Conservation (phyloP, 2,797 vertebrate species). For the Bovichtus diacanthus region DNA sequence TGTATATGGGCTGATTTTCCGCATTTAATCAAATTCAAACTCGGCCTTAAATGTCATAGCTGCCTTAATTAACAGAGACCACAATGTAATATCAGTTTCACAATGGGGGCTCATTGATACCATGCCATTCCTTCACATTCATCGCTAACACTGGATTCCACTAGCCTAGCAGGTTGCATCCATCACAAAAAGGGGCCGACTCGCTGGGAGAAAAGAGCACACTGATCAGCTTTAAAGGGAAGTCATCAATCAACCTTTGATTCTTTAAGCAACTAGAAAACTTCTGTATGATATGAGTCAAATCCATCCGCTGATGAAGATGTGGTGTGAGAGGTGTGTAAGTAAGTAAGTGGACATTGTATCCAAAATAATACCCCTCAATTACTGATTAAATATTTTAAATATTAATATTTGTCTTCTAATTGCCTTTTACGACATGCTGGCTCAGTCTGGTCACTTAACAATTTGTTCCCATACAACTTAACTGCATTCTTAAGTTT, state of each 20-base stretch:
- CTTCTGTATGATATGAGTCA: not conserved
- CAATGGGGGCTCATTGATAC: constrained; percentile 56
- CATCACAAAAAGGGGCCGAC: not conserved
- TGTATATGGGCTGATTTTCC: constrained; percentile 69
- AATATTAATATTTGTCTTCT: not conserved
- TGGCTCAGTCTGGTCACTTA: not conserved
- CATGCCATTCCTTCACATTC: constrained; percentile 53
- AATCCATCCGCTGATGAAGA: not conserved
- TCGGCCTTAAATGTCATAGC: constrained; percentile 77
- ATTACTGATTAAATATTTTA: not conserved
- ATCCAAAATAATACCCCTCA: not conserved
- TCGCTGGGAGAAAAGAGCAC: constrained; percentile 10
- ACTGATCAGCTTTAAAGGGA: constrained; percentile 23
- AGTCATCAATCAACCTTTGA: constrained; percentile 31
- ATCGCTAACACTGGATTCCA: constrained; percentile 29
- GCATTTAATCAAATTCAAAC: constrained; percentile 73
- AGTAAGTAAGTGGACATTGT: not conserved
- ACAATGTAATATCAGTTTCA: constrained; percentile 56
- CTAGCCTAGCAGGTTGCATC: constrained; percentile 23
- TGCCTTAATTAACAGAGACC: constrained; percentile 75
- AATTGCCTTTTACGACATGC: not conserved
- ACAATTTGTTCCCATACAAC: too few relatives aligned
- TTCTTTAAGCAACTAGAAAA: not conserved
- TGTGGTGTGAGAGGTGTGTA: not conserved
- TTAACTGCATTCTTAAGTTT: too few relatives aligned